These are phyloP conservation scores for Gallinago undulata DNA, from an alignment of 2,113 vertebrate genomes.

Conservation along the genomic window DNA sequence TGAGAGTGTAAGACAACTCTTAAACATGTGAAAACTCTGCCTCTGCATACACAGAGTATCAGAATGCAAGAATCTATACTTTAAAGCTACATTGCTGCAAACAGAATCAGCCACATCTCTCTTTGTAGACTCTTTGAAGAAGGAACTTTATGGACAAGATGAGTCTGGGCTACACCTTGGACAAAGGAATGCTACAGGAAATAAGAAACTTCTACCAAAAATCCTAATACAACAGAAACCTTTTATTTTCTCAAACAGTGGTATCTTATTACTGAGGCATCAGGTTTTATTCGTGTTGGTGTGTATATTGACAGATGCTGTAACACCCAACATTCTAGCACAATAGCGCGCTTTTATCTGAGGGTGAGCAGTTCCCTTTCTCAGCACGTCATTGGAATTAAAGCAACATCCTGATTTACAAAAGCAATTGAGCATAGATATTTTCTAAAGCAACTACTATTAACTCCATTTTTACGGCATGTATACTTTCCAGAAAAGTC, in stretches of 20 bases:
- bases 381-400: background rate
- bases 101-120: background rate
- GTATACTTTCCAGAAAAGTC: background rate
- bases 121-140: conserved; percentile 8
- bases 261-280: background rate
- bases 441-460: background rate
- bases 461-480: background rate
- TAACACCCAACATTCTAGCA: background rate
- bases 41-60: background rate
- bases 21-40: background rate
- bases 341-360: background rate
- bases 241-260: background rate
- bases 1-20: background rate
- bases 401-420: background rate
- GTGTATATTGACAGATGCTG: background rate
- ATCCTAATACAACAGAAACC: background rate
- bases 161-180: background rate
- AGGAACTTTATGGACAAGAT: background rate
- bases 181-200: background rate
- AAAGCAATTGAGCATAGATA: background rate
- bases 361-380: background rate
- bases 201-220: background rate
- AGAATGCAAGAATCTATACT: background rate
- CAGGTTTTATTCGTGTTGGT: background rate
- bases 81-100: background rate